Conservation (phyloP, 2,888 invertebrate genomes). For the Plagiodera versicolora region DNA sequence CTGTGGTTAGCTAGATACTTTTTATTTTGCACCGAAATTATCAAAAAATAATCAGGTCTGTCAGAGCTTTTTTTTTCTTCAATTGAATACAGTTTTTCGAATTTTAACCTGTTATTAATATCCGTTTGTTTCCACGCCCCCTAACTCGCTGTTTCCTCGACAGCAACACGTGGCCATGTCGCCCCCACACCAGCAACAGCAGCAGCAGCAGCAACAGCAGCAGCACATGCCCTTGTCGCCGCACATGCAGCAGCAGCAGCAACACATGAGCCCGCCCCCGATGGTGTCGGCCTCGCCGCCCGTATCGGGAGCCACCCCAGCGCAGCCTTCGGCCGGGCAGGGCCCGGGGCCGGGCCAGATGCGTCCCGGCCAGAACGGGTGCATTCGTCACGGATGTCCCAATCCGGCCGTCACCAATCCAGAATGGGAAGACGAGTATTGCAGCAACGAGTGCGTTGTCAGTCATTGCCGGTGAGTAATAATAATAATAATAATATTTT, state of each 20-base stretch:
- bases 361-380: constrained; percentile 62
- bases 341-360: constrained; percentile 42
- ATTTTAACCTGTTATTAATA: not conserved
- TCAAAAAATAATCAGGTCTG: too few relatives aligned
- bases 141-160: not conserved
- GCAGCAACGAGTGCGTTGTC: constrained; percentile 95
- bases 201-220: constrained; percentile 49
- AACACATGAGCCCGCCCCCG: constrained; percentile 55
- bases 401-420: constrained; percentile 89
- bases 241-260: constrained; percentile 48
- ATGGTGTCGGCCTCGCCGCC: constrained; percentile 62
- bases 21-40: too few relatives aligned
- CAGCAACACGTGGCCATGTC: constrained; percentile 1
- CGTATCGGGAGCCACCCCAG: constrained; percentile 51
- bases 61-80: too few relatives aligned
- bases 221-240: constrained; percentile 49
- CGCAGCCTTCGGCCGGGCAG: constrained; percentile 53
- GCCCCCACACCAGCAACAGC: constrained; percentile 48
- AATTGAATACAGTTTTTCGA: too few relatives aligned
- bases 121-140: not conserved
- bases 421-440: constrained; percentile 97
- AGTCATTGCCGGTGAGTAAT: constrained; percentile 87
- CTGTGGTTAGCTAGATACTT: too few relatives aligned
- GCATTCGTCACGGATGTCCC: constrained; percentile 87
- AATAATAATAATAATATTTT: too few relatives aligned